Percentiles rank a stretch among this genome's conserved stretches.
phyloP scores from a whole-genome alignment of 2,113 vertebrate genomes.

The Oncorhynchus mykiss region DNA sequence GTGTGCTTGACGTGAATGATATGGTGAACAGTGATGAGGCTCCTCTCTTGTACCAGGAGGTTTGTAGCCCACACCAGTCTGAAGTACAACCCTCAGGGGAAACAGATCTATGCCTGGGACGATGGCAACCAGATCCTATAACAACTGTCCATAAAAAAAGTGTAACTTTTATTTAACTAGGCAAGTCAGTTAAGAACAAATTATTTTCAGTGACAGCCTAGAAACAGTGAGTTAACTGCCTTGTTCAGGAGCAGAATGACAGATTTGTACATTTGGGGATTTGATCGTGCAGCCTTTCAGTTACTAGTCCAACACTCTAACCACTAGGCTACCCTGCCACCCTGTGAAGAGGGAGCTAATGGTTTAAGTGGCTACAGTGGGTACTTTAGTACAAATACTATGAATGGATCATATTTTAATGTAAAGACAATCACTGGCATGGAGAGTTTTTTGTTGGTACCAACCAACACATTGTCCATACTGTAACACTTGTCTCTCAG shows the following conservation, averaged over 20 bases:
- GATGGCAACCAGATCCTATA: slow-evolving; percentile 96
- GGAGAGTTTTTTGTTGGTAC: not conserved
- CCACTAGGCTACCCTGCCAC: no score
- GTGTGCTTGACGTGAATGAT: slow-evolving; percentile 90
- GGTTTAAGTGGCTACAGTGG: slow-evolving; percentile 28
- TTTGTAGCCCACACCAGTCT: slow-evolving; percentile 89
- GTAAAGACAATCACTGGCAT: not conserved
- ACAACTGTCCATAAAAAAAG: slow-evolving; percentile 76
- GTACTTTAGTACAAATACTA: no score
- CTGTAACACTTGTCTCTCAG: not conserved
- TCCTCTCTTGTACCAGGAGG: slow-evolving; percentile 85
- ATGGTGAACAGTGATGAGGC: slow-evolving; percentile 81
- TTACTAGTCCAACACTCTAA: no score
- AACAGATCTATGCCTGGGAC: slow-evolving; percentile 93
- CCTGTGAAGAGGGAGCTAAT: slow-evolving; percentile 78
- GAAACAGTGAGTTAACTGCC: no score
- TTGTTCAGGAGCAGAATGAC: no score
- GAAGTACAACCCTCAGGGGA: slow-evolving; percentile 90
- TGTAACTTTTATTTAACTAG: no score
- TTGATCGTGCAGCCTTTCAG: no score
- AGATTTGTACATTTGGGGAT: no score
- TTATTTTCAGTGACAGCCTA: no score
- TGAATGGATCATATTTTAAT: not conserved
- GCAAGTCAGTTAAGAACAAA: no score
- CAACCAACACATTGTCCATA: not conserved